phyloP scores from a whole-genome alignment of 2,797 vertebrate species.

The Glossophaga mutica region DNA sequence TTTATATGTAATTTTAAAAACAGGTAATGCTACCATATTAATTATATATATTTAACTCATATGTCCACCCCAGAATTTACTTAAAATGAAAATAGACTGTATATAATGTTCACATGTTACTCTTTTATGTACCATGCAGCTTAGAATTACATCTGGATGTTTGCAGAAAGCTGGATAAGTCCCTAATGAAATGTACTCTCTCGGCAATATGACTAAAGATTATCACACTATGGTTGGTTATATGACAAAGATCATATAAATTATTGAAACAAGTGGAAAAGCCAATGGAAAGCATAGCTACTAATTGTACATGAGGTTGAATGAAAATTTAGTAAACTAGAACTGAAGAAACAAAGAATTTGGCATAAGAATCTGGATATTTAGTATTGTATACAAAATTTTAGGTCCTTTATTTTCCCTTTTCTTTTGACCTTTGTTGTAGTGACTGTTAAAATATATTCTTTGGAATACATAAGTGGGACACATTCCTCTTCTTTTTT shows the following conservation, averaged over 20 bases:
- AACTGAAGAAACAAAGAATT: background rate
- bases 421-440: background rate
- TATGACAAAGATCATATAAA: background rate
- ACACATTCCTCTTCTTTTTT: background rate
- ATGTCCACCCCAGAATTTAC: background rate
- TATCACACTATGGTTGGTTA: background rate
- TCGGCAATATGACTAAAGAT: background rate
- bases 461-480: background rate
- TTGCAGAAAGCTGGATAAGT: background rate
- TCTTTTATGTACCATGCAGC: background rate
- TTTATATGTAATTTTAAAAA: background rate
- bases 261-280: background rate
- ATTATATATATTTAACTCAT: background rate
- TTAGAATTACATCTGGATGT: conserved; percentile 25
- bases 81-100: background rate
- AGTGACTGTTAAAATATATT: background rate
- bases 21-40: background rate
- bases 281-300: background rate
- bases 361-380: background rate
- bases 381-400: background rate
- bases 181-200: background rate
- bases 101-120: background rate
- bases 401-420: background rate
- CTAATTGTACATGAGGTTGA: background rate
- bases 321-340: background rate